phyloP scores from a whole-genome alignment of 1,140 invertebrate species.

The Macrobrachium rosenbergii region DNA sequence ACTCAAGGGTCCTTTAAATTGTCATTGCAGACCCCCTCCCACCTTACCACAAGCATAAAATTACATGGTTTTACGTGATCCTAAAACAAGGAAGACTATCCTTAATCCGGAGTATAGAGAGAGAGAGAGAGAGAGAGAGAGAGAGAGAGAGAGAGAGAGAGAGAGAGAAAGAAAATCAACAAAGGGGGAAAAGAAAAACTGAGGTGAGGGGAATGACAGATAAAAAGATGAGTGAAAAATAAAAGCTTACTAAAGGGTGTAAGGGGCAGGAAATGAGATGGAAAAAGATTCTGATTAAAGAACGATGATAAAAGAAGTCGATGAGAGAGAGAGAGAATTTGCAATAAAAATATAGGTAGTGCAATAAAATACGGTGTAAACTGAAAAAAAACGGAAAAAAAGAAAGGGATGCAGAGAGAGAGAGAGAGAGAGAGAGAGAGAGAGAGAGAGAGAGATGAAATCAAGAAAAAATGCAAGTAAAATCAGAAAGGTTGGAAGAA shows the following conservation, averaged over 20 bases:
- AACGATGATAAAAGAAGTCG: not conserved
- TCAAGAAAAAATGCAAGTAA: not conserved
- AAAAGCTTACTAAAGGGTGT: not conserved
- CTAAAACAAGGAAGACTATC: too few species aligned
- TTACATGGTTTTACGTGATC: too few species aligned
- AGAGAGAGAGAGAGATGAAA: not conserved
- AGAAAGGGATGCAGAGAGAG: too few species aligned
- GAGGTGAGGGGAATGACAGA: not conserved
- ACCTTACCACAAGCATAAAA: too few species aligned
- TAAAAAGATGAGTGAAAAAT: not conserved
- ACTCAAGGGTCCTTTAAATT: too few species aligned
- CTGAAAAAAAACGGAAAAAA: slow-evolving; percentile 10
- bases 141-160: slow-evolving; percentile 36
- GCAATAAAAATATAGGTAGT: too few species aligned
- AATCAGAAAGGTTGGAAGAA: not conserved
- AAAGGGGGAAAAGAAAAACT: not conserved
- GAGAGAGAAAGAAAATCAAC: slow-evolving; percentile 5
- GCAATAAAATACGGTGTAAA: too few species aligned
- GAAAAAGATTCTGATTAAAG: not conserved
- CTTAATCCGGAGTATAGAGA: too few species aligned
- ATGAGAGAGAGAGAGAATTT: slow-evolving; percentile 19
- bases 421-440: not conserved
- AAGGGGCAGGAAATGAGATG: not conserved
- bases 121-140: not conserved
- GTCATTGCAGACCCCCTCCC: too few species aligned